Conservation (phyloP, 2,888 invertebrate species). For the Trimorus sp. region DNA sequence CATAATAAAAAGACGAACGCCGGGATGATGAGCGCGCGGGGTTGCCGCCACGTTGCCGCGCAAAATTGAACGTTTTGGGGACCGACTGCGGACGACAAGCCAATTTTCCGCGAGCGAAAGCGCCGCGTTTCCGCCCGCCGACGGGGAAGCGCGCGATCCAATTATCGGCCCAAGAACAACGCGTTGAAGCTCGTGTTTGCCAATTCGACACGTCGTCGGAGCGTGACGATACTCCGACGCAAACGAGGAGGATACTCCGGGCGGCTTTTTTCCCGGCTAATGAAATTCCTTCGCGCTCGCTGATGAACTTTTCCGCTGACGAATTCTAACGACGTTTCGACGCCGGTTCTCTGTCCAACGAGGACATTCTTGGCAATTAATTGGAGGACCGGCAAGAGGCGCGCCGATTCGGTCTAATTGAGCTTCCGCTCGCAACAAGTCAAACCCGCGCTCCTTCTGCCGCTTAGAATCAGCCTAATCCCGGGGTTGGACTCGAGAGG, state of each 20-base stretch:
- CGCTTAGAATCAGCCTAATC: constrained; percentile 17
- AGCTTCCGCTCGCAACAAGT: constrained; percentile 11
- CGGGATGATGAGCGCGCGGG: constrained; percentile 58
- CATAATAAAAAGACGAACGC: constrained; percentile 70
- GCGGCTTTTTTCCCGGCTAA: too few species aligned
- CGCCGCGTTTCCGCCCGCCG: constrained; percentile 31
- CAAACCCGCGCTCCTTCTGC: neutral
- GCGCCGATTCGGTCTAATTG: constrained; percentile 25
- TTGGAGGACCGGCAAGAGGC: neutral
- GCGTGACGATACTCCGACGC: too few species aligned
- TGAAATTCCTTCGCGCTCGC: too few species aligned
- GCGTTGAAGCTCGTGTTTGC: constrained; percentile 43
- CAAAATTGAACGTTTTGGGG: constrained; percentile 63
- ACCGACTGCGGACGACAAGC: constrained; percentile 61
- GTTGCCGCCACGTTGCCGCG: constrained; percentile 43
- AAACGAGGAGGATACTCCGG: too few species aligned
- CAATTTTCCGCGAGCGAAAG: constrained; percentile 59
- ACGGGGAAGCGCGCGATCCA: constrained; percentile 50
- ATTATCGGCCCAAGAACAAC: constrained; percentile 45
- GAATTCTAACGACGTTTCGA: too few species aligned
- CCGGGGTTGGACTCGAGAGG: neutral
- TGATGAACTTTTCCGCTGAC: too few species aligned
- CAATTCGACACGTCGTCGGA: constrained; percentile 32
- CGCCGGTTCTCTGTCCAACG: too few species aligned
- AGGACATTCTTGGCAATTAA: too few species aligned